Evolutionary conservation across 2,113 vertebrate species (phyloP).

Genomic region (Hyperopisus bebe): DNA sequence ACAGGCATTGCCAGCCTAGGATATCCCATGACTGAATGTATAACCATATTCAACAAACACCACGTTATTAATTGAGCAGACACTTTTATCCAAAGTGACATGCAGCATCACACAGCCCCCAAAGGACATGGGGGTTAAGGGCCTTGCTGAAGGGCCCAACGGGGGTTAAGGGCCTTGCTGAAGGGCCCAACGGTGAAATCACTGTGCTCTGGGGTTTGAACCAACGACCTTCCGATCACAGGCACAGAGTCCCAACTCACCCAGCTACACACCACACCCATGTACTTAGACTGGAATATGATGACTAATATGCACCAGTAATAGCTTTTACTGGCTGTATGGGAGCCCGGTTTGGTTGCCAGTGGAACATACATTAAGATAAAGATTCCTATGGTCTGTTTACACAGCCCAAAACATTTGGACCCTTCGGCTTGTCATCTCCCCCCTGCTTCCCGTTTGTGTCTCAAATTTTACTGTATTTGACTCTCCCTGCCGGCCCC

Average conservation of each 20-base stretch:
- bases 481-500: no score
- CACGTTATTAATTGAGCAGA: not conserved
- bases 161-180: not conserved
- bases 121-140: not conserved
- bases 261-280: not conserved
- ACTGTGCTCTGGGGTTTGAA: not conserved
- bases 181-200: not conserved
- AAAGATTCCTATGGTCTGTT: not conserved
- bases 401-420: not conserved
- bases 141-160: not conserved
- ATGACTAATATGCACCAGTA: not conserved
- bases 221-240: not conserved
- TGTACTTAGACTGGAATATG: not conserved
- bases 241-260: not conserved
- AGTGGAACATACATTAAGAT: not conserved
- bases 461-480: no score
- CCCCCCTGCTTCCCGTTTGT: no score
- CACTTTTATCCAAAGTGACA: not conserved
- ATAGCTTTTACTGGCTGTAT: not conserved
- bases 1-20: not conserved
- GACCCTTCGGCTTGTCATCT: no score
- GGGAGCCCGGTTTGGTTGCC: not conserved
- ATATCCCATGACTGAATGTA: not conserved
- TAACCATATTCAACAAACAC: not conserved
- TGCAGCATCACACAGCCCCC: not conserved